Evolutionary conservation across 2,113 vertebrate genomes (phyloP).

Genomic region (Amphiprion percula): DNA sequence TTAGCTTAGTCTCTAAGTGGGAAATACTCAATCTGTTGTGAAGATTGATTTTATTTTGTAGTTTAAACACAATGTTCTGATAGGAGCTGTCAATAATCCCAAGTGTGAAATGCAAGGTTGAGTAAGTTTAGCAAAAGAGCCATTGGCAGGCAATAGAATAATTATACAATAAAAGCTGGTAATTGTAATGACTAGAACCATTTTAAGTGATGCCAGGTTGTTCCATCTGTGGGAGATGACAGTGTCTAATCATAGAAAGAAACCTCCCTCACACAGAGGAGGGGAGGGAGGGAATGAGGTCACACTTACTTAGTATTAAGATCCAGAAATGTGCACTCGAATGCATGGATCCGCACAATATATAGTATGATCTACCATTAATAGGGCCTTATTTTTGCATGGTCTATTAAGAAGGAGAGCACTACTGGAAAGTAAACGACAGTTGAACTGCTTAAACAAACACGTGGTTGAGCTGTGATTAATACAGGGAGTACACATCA

Average conservation of each 20-base stretch:
- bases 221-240: constrained; percentile 20
- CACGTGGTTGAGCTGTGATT: not conserved
- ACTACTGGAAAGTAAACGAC: not conserved
- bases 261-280: constrained; percentile 10
- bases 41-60: not conserved
- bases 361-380: not conserved
- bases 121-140: no score
- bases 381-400: not conserved
- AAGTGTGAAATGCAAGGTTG: no score
- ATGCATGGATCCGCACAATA: constrained; percentile 1
- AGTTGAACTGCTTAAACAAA: not conserved
- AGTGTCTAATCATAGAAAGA: not conserved
- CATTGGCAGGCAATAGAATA: no score
- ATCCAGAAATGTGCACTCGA: not conserved
- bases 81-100: not conserved
- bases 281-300: constrained; percentile 40
- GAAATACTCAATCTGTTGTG: no score
- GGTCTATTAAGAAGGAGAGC: not conserved
- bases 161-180: not conserved
- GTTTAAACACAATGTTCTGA: not conserved
- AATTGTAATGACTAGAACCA: not conserved
- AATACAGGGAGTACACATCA: not conserved
- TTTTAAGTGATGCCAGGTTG: constrained; percentile 8
- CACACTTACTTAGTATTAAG: constrained; percentile 14
- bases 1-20: no score